A percentile compares a stretch with the other conserved stretches of the same genome.
These are phyloP conservation scores for Synanthedon andrenaeformis DNA, from an alignment of 2,888 invertebrate species.

Conservation along the genomic window DNA sequence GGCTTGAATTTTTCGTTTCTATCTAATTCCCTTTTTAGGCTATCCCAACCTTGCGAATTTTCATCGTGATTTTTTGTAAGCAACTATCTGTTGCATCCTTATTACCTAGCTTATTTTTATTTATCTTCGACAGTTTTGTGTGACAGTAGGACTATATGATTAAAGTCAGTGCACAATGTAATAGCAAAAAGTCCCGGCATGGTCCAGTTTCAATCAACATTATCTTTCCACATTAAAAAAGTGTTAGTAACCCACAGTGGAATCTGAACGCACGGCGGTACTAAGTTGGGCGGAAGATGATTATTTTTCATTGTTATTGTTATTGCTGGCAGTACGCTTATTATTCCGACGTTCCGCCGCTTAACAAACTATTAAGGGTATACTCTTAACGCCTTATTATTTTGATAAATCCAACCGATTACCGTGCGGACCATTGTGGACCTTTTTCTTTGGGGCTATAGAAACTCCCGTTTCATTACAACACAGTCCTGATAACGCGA, in stretches of 20 bases:
- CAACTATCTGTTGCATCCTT: too few relatives aligned
- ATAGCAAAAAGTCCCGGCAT: background rate
- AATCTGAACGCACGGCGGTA: background rate
- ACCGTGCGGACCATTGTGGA: slow-evolving; percentile 13
- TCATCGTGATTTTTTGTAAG: too few relatives aligned
- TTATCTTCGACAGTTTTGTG: too few relatives aligned
- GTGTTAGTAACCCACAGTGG: background rate
- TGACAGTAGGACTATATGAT: too few relatives aligned
- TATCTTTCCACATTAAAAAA: background rate
- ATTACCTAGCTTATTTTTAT: too few relatives aligned
- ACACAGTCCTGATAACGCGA: background rate
- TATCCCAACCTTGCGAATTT: too few relatives aligned
- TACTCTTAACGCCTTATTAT: slow-evolving; percentile 48
- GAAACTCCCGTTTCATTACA: slow-evolving; percentile 3
- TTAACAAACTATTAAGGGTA: slow-evolving; percentile 65
- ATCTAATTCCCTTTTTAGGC: too few relatives aligned
- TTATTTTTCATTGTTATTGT: slow-evolving; percentile 66
- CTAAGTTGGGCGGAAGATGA: slow-evolving; percentile 13
- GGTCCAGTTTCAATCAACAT: background rate
- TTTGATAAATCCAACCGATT: slow-evolving; percentile 42
- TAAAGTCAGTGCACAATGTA: too few relatives aligned
- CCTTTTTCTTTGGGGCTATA: slow-evolving; percentile 10
- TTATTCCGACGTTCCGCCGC: slow-evolving; percentile 48
- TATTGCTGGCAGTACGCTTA: slow-evolving; percentile 40
- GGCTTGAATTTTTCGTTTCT: too few relatives aligned